A percentile compares a stretch with the other conserved stretches of the same genome.
Conservation (phyloP, 1,140 invertebrate species). For the Drosophila truncata region DNA sequence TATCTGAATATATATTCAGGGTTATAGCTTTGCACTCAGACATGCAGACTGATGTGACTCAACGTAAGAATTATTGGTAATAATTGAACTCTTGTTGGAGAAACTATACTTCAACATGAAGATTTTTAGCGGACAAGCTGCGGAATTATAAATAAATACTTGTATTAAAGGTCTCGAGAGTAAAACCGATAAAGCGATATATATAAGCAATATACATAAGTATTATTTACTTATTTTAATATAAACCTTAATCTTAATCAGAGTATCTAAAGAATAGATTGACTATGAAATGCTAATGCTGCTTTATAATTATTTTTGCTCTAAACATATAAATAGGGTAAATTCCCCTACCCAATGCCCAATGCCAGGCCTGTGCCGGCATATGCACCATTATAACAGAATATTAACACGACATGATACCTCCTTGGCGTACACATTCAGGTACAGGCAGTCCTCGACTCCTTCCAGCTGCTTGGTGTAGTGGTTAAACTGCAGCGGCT, state of each 20-base stretch:
- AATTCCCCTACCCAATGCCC: background rate
- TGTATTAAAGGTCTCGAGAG: background rate
- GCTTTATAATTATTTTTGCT: no score
- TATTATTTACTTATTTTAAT: no score
- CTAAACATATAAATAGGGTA: background rate
- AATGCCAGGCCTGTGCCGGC: no score
- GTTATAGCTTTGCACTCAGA: conserved; percentile 1
- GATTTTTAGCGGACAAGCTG: background rate
- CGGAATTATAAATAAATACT: background rate
- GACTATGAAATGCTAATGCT: no score
- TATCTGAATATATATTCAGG: conserved; percentile 5
- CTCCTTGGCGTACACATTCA: conserved; percentile 86
- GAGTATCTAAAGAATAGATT: background rate
- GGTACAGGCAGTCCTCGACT: conserved; percentile 87
- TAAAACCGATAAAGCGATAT: background rate
- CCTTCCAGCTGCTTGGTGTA: conserved; percentile 52
- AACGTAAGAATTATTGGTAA: background rate
- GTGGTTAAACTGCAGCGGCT: conserved; percentile 68
- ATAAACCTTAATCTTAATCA: background rate
- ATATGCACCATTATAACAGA: no score
- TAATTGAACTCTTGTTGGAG: background rate
- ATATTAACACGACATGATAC: conserved; percentile 45
- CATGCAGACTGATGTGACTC: background rate
- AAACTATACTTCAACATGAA: background rate
- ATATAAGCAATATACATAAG: background rate